phyloP scores from a whole-genome alignment of 53 echinoderm and acorn worm species.

The Actinopyga echinites region DNA sequence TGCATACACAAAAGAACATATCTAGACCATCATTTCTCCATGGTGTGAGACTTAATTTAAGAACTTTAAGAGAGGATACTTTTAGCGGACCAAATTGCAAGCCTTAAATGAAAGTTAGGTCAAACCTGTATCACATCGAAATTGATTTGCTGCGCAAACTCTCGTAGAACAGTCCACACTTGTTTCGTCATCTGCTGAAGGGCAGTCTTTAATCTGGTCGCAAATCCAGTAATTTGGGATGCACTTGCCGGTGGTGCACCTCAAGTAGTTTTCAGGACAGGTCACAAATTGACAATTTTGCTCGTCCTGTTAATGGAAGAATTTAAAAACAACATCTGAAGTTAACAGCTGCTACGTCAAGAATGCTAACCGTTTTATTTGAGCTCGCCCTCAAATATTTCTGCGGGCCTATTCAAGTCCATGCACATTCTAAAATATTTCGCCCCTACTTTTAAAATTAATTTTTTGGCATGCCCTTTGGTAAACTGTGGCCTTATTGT shows the following conservation, averaged over 20 bases:
- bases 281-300: constrained; percentile 15
- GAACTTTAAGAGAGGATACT: too few relatives aligned
- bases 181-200: constrained; percentile 23
- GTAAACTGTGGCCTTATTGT: too few relatives aligned
- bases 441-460: neutral
- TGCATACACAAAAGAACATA: too few relatives aligned
- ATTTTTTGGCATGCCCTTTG: too few relatives aligned
- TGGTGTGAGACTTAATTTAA: too few relatives aligned
- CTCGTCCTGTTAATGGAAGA: constrained; percentile 48
- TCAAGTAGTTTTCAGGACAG: constrained; percentile 28
- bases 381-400: too few relatives aligned
- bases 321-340: neutral
- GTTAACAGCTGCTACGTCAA: neutral
- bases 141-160: neutral
- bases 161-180: neutral
- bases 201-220: constrained; percentile 32
- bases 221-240: constrained; percentile 41
- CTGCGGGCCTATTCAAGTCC: too few relatives aligned
- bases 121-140: constrained; percentile 25
- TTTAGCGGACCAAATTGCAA: too few relatives aligned
- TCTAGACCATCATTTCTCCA: too few relatives aligned
- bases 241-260: constrained; percentile 16
- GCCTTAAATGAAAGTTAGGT: too few relatives aligned
- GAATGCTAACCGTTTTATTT: too few relatives aligned
- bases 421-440: too few relatives aligned